Evolutionary conservation across 2,797 vertebrate species (phyloP), one percentile per base, ranked within the genome.

Genomic region (Pelodytes ibericus): DNA sequence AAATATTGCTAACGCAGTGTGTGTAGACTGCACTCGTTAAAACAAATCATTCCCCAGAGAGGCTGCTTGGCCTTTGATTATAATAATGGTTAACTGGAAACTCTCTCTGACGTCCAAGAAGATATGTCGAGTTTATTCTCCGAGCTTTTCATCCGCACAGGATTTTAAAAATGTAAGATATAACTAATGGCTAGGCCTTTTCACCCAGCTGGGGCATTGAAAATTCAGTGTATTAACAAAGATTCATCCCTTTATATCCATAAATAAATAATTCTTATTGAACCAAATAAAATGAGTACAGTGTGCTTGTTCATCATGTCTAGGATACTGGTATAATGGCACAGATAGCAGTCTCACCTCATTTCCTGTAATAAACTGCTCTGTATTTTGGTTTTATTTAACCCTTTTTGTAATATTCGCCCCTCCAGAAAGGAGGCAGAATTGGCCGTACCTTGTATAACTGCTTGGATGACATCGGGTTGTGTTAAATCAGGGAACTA

Each of bases 221-320:
- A 53, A 56, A 72, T 78, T 67, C 62, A 61, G 62, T 18, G 30
- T 60, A 72, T 78, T 78, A 78, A 63, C 66, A 76, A 41, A 31
- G 44, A 71, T 70, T 70, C 67, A 70, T 76, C 64, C 70, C 44
- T 69, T 56, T 63, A 33, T 25, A 49, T 53, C 65, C 53, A 77
- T 77, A 71, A 77, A 76, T 76, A 76, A 76, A 77, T 71, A 64
- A 77, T 77, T 71, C 74, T 44, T 65, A 71, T 77, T 77, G 67
- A 71, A 77, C 70, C 67, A 57, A 31, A 33, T 57, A 56, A 41
- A 56, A 39, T 29, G 31, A 76, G 13, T 20, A 64, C 31, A 11
- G 44, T 8, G 20, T 15, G 26, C 26, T 60, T 33, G 49, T 65
- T 77, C 33, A 58, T 63, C 67, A 70, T 18, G 15, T 64, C 29